phyloP scores from a whole-genome alignment of 2,888 invertebrate species.

The Leptinotarsa tumamoca region DNA sequence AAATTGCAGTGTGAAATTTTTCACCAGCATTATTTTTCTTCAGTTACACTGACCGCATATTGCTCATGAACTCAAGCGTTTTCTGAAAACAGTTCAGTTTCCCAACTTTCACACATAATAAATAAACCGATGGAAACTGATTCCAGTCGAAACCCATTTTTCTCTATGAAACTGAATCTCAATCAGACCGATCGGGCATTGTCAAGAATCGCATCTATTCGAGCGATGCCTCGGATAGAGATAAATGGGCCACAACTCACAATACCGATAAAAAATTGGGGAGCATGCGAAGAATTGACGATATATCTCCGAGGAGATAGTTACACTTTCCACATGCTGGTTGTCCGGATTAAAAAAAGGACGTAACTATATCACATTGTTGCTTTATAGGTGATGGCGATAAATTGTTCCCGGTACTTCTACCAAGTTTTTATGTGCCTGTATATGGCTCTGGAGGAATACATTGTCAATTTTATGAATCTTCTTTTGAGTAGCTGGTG shows the following conservation, averaged over 20 bases:
- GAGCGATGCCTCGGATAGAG: constrained; percentile 16
- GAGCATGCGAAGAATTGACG: constrained; percentile 13
- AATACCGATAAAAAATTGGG: constrained; percentile 26
- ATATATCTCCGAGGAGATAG: constrained; percentile 18
- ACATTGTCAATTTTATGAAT: constrained; percentile 10
- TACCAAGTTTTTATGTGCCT: constrained; percentile 29
- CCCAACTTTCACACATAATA: not conserved
- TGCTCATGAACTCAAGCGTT: too few species aligned
- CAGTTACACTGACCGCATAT: not conserved
- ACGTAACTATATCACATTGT: constrained; percentile 34
- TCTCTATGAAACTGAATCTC: constrained; percentile 25
- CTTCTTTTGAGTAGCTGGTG: not conserved
- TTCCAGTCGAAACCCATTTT: constrained; percentile 19
- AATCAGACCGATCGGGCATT: constrained; percentile 13
- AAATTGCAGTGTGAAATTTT: too few species aligned
- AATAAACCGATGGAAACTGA: constrained; percentile 8
- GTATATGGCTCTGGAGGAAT: not conserved
- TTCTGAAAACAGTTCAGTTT: not conserved
- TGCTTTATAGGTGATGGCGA: constrained; percentile 33
- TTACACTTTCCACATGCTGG: constrained; percentile 32
- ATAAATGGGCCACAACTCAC: constrained; percentile 23
- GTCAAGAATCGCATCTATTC: constrained; percentile 21
- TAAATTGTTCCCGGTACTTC: constrained; percentile 33
- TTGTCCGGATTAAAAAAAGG: constrained; percentile 36
- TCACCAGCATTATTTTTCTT: too few species aligned